phyloP scores from a whole-genome alignment of 2,888 invertebrate genomes.

The Ferrisia virgata region DNA sequence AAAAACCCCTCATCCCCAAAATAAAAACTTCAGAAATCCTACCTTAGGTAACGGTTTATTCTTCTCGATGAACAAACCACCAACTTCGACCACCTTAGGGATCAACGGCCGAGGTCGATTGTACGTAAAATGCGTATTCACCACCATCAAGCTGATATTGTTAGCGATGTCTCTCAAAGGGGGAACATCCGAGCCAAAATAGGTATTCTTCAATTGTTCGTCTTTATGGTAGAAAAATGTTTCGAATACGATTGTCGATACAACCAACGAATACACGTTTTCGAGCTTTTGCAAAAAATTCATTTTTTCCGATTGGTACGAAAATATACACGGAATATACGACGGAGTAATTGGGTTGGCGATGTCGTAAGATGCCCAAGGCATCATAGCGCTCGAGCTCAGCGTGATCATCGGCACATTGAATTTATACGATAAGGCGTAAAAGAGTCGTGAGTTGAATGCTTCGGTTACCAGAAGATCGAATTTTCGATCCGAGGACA shows the following conservation, averaged over 20 bases:
- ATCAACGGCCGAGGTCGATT: constrained; percentile 44
- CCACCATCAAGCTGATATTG: constrained; percentile 42
- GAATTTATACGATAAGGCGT: constrained; percentile 34
- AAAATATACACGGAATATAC: constrained; percentile 18
- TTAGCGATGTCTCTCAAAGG: constrained; percentile 22
- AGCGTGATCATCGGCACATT: constrained; percentile 38
- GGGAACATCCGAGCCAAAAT: constrained; percentile 39
- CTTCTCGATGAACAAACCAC: constrained; percentile 46
- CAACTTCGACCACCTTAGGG: constrained; percentile 46
- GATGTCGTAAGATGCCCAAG: constrained; percentile 24
- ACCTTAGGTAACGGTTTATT: constrained; percentile 38
- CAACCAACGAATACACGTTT: background rate
- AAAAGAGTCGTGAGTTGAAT: constrained; percentile 41
- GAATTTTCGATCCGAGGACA: background rate
- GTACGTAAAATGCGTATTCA: constrained; percentile 41
- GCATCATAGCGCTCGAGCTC: constrained; percentile 38
- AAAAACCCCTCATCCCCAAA: background rate
- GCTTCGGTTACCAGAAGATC: constrained; percentile 43
- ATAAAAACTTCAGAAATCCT: background rate
- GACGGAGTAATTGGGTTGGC: constrained; percentile 39
- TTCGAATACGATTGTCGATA: background rate
- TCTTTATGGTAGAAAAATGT: constrained; percentile 5
- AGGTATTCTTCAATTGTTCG: constrained; percentile 17
- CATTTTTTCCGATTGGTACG: constrained; percentile 23
- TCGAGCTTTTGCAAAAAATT: constrained; percentile 27